A percentile compares a stretch with the other conserved stretches of the same genome.
Evolutionary conservation across 1,140 invertebrate genomes (phyloP).

Genomic region (Drosophila tristis): DNA sequence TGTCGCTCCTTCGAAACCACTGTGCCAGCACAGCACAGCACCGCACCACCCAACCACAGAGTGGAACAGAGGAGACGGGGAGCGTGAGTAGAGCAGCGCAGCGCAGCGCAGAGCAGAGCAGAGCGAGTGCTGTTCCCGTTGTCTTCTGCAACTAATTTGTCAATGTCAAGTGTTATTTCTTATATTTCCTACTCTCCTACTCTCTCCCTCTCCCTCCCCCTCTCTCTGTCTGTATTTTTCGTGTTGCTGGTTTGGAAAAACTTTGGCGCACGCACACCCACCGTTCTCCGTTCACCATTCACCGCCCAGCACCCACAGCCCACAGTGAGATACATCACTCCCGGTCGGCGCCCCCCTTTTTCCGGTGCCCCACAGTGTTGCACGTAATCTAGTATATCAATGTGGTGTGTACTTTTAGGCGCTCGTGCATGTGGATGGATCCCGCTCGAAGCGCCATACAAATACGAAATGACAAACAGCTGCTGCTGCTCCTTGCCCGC

Average conservation of each 20-base stretch:
- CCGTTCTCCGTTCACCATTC: background rate
- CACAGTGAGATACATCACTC: constrained; percentile 44
- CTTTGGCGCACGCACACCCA: constrained; percentile 61
- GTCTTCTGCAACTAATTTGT: constrained; percentile 83
- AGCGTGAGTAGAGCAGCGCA: too few relatives aligned
- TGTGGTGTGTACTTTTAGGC: constrained; percentile 63
- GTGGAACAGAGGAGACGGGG: background rate
- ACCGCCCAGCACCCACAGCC: background rate
- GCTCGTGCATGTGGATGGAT: constrained; percentile 55
- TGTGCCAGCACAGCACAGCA: constrained; percentile 15
- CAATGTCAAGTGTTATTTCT: constrained; percentile 84
- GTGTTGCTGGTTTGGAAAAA: constrained; percentile 54
- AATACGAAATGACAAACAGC: constrained; percentile 26
- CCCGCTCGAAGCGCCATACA: constrained; percentile 15
- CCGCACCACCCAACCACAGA: background rate
- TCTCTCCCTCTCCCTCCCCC: constrained; percentile 13
- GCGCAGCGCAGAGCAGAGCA: too few relatives aligned
- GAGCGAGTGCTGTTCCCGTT: constrained; percentile 34
- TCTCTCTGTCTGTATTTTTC: constrained; percentile 29
- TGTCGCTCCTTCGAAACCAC: constrained; percentile 61
- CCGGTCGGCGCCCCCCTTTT: background rate
- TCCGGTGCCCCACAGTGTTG: constrained; percentile 39
- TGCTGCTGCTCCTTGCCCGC: constrained; percentile 1
- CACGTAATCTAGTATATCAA: constrained; percentile 74
- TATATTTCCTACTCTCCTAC: constrained; percentile 50